Evolutionary conservation across 2,888 invertebrate genomes (phyloP), one percentile per base, ranked within the genome.

Genomic region (Agriopis marginaria): DNA sequence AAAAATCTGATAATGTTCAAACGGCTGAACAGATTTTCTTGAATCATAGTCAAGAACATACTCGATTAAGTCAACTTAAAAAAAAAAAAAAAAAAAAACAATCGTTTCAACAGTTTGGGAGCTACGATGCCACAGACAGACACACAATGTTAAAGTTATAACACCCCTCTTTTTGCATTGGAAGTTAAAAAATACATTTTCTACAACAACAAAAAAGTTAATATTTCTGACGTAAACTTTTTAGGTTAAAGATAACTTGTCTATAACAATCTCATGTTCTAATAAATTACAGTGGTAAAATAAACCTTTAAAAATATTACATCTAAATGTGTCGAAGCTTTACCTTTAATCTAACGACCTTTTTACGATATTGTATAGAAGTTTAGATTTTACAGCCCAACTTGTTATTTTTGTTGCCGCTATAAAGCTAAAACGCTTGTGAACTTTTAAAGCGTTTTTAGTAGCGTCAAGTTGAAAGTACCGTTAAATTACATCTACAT

Each of bases 311-410:
- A 53, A 68, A 63, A 47, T 56, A 63, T 59, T 42, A 42, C 40
- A 42, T 53, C 12, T 54, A 56, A 70, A 63, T 59, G 58, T 69
- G 64, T 64, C 60, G 68, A 55, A 70, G 61, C 62, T 63, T 49
- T 47, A 59, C 47, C 39, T 63, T 54, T 54, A 63, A 66, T 66
- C 66, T 53, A 54, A 70, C 66, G 63, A 70, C 63, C 58, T 54
- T 70, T 70, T 70, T 66, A 70, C 70, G 70, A 70, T 66, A 70
- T 66, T 66, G 70, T 70, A 54, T 70, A n/a, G 58, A 70, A 66
- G 66, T 70, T 70, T 49, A 70, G 59, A 70, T 70, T 70, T 70
- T 70, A 70, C 66, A 63, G 66, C n/a, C 62, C 4, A 49, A 63
- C 58, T 66, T 66, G 70, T 70, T 70, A 66, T 63, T 63, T 70